Evolutionary conservation across 2,113 vertebrate genomes (phyloP).

Genomic region (Xiphias gladius): DNA sequence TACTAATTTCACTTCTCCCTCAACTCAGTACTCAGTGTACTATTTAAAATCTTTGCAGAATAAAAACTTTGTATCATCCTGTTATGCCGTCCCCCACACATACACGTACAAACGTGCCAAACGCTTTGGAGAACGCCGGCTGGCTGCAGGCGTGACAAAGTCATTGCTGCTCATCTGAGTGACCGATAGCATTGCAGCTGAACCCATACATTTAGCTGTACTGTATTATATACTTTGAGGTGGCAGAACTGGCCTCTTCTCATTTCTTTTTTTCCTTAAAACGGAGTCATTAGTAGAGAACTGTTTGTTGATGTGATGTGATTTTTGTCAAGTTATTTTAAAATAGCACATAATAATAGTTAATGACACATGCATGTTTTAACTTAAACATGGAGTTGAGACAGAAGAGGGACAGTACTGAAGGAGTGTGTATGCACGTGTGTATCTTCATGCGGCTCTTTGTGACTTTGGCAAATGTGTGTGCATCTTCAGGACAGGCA

Average conservation of each 20-base stretch:
- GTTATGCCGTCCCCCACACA: neutral
- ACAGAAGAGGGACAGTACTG: neutral
- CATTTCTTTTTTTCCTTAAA: neutral
- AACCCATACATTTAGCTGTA: too few species aligned
- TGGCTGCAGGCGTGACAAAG: neutral
- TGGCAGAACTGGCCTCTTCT: neutral
- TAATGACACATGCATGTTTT: neutral
- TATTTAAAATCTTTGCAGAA: too few species aligned
- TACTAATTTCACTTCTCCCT: too few species aligned
- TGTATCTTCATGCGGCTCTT: constrained; percentile 5
- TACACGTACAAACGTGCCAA: neutral
- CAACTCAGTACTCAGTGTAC: too few species aligned
- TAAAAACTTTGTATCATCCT: too few species aligned
- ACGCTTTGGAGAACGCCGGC: neutral
- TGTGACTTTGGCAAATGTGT: constrained; percentile 44
- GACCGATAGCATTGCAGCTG: too few species aligned
- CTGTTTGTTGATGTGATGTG: too few species aligned
- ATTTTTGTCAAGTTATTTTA: neutral
- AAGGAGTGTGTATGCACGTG: neutral
- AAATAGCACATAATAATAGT: neutral
- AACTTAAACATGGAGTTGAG: neutral
- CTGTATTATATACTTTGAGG: constrained; percentile 2
- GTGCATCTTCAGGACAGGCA: constrained; percentile 13
- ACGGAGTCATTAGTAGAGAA: too few species aligned
- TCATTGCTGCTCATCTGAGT: too few species aligned